phyloP scores from a whole-genome alignment of 1,140 invertebrate genomes.

The Pachyrhynchus sulphureomaculatus region DNA sequence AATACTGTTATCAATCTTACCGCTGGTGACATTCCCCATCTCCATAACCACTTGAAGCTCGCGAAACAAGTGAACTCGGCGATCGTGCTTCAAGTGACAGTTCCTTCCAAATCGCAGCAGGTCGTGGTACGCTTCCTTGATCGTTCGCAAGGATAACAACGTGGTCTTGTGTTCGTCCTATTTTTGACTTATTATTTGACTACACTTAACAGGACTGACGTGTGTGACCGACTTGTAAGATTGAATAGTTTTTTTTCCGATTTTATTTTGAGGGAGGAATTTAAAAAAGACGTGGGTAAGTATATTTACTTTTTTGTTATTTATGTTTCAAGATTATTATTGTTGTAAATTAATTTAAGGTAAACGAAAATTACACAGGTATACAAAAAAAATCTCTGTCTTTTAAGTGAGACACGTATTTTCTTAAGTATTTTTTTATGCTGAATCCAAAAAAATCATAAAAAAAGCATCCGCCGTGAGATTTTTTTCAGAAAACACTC shows the following conservation, averaged over 20 bases:
- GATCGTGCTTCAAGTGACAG: slow-evolving; percentile 6
- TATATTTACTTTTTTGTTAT: too few species aligned
- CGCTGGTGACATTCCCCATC: not conserved
- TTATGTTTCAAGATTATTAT: too few species aligned
- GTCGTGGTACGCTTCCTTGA: slow-evolving; percentile 8
- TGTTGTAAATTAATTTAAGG: too few species aligned
- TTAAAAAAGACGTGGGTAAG: not conserved
- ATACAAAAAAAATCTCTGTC: too few species aligned
- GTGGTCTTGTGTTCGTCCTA: slow-evolving; percentile 21
- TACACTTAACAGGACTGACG: not conserved
- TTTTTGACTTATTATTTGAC: not conserved
- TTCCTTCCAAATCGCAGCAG: slow-evolving; percentile 18
- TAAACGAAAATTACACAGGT: too few species aligned
- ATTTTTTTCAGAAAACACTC: too few species aligned
- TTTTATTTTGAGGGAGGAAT: not conserved
- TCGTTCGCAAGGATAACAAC: slow-evolving; percentile 14
- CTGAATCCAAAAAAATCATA: too few species aligned
- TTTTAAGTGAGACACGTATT: too few species aligned
- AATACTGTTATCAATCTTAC: not conserved
- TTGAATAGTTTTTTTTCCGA: not conserved
- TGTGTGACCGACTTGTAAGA: too few species aligned
- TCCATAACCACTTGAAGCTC: slow-evolving; percentile 10
- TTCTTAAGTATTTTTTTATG: too few species aligned
- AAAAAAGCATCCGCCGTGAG: too few species aligned
- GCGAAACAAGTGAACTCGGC: slow-evolving; percentile 15